A percentile compares a stretch with the other conserved stretches of the same genome.
Conservation (phyloP, 2,797 vertebrate genomes). For the Glossophaga mutica region DNA sequence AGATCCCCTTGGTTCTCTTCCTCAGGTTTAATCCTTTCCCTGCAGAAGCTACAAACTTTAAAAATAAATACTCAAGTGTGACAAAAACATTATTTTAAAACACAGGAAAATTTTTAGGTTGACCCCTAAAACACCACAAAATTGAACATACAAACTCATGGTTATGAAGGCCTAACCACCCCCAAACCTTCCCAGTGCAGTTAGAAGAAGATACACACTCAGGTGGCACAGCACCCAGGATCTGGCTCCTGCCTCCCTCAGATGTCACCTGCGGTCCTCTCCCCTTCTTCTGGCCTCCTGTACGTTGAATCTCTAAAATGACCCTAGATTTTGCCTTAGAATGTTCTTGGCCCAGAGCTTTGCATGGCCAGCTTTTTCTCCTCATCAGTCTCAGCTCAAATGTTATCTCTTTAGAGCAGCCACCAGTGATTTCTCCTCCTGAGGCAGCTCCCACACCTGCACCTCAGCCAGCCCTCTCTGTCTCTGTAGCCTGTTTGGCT, state of each 20-base stretch:
- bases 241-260: background rate
- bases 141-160: background rate
- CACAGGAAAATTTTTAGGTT: background rate
- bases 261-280: background rate
- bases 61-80: background rate
- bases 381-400: background rate
- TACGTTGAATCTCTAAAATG: background rate
- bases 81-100: background rate
- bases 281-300: background rate
- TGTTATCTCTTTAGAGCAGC: background rate
- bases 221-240: background rate
- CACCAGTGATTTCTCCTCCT: background rate
- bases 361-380: background rate
- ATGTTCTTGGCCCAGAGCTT: background rate
- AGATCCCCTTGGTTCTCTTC: background rate
- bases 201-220: background rate
- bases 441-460: background rate
- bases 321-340: background rate
- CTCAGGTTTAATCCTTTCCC: conserved; percentile 31
- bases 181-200: background rate
- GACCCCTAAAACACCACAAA: background rate
- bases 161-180: background rate
- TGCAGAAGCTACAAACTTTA: conserved; percentile 15
- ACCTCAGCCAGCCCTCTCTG: background rate
- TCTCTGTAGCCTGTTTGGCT: background rate